Percentiles rank a stretch among this genome's conserved stretches.
phyloP scores from a whole-genome alignment of 2,113 vertebrate genomes.

The Nycticebus coucang region DNA sequence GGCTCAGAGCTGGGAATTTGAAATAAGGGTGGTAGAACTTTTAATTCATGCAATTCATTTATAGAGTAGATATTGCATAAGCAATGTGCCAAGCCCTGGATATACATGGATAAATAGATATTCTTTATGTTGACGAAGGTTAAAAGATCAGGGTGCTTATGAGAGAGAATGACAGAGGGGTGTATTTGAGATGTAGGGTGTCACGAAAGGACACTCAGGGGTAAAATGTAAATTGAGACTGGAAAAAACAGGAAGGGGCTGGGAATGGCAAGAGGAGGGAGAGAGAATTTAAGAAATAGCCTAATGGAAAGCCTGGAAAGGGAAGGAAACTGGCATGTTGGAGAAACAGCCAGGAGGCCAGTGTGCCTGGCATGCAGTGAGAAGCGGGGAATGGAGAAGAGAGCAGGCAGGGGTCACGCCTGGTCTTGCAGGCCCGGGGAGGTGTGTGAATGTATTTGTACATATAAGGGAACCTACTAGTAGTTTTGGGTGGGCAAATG shows the following conservation, averaged over 20 bases:
- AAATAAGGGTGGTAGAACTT: background rate
- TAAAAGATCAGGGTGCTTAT: background rate
- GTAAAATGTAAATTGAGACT: background rate
- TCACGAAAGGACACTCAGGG: background rate
- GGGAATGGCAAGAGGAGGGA: background rate
- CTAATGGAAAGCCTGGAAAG: background rate
- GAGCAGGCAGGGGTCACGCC: background rate
- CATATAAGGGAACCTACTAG: background rate
- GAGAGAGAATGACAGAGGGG: background rate
- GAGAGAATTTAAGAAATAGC: background rate
- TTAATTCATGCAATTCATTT: background rate
- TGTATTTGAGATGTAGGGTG: background rate
- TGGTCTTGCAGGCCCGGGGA: background rate
- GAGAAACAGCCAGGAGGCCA: background rate
- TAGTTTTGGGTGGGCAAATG: background rate
- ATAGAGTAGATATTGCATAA: background rate
- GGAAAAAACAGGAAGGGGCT: background rate
- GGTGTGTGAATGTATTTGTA: background rate
- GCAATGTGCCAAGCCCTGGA: background rate
- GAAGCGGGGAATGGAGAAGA: background rate
- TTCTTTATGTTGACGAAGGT: background rate
- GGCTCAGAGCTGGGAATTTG: background rate
- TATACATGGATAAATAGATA: background rate
- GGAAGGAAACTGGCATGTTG: background rate
- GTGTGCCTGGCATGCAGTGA: background rate